Conservation (phyloP, 1,140 invertebrate genomes). For the Sycophila sp. region DNA sequence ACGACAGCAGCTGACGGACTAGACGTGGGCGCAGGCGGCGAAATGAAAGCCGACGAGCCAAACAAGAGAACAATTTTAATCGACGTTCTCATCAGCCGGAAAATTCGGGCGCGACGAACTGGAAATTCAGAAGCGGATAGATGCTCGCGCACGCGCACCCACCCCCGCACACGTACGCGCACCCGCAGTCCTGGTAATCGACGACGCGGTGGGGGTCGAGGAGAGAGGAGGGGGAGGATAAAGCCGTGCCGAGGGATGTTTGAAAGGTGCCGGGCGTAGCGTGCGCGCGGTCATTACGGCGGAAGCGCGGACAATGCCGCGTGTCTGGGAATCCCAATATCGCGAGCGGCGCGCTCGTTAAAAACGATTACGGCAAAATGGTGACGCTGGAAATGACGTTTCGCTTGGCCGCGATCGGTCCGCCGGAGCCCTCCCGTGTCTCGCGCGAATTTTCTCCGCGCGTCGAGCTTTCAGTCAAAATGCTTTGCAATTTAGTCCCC, state of each 20-base stretch:
- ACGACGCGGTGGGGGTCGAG: neutral
- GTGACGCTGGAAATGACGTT: neutral
- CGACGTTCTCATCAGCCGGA: conserved; percentile 23
- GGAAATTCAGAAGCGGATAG: conserved; percentile 27
- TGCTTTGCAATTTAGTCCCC: neutral
- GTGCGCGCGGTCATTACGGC: conserved; percentile 32
- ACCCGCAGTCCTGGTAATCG: neutral
- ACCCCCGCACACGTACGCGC: neutral
- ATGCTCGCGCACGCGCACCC: neutral
- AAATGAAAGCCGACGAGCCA: neutral
- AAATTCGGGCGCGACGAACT: conserved; percentile 30
- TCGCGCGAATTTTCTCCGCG: too few species aligned
- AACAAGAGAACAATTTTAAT: conserved; percentile 31
- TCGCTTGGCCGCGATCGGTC: too few species aligned
- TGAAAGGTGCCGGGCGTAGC: too few species aligned
- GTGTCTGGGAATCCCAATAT: conserved; percentile 33
- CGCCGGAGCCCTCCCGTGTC: too few species aligned
- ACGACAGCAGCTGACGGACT: neutral
- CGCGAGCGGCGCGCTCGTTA: conserved; percentile 10
- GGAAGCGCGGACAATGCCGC: conserved; percentile 40
- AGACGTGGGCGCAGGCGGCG: neutral
- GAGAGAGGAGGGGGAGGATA: too few species aligned
- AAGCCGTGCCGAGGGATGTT: too few species aligned
- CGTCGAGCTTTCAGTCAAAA: neutral
- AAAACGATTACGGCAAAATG: conserved; percentile 16